Evolutionary conservation across 2,113 vertebrate genomes (phyloP), one percentile per base, ranked within the genome.

Genomic region (Excalfactoria chinensis): DNA sequence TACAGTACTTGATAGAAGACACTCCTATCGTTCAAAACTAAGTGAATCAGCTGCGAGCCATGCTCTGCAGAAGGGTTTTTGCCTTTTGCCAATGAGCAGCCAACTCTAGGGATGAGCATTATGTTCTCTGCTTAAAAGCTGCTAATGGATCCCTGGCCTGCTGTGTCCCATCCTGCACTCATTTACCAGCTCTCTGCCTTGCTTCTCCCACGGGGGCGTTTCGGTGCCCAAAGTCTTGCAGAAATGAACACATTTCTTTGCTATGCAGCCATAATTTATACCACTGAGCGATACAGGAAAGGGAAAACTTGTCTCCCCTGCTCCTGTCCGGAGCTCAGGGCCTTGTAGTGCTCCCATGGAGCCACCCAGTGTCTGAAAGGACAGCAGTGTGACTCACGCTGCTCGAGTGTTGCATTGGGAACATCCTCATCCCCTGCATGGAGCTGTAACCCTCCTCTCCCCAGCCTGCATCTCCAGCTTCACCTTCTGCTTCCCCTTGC

Each of bases 201-300:
- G 11, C 55, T 60, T 32, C 69, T 77, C 30, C 64, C 37, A 2
- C 3, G 0, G 58, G 58, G 51, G 58, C 34, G 2, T 35, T 32
- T 7, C 18, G 26, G 53, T 26, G 53, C 30, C 71, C 78, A 26
- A 32, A 30, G 44, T 14, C 67, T 40, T 53, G 37, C 13, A 40
- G 11, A 22, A 78, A 37, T 5, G 1, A 32, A 1, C 7, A 5
- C 6, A 9, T 69, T 56, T 35, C 53, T 16, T 8, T 9, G 25
- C 1, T 5, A 2, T 1, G 1, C 55, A 70, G 64, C 73, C 16
- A 2, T 2, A 17, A 58, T 7, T 6, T 1, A 6, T 46, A 6
- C 19, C 15, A 51, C 69, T 59, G 69, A 51, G 53, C 11, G 58
- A 5, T 10, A 0, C 0, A 35, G 86, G n/a, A 28, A 41, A 32